These are phyloP conservation scores for Andrena flavipes DNA, from an alignment of 2,888 invertebrate species.

Conservation along the genomic window DNA sequence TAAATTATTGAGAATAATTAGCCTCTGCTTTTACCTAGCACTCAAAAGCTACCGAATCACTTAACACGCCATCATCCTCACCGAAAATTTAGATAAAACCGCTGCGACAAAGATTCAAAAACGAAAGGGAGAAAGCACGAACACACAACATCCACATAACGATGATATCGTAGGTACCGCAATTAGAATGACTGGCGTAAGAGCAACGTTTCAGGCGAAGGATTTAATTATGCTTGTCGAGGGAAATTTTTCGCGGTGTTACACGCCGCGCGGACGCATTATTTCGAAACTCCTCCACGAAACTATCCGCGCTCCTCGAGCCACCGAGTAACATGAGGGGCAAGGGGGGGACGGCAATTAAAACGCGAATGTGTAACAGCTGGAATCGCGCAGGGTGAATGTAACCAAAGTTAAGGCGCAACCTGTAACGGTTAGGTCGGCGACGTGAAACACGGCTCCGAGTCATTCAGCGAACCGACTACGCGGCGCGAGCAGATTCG, in stretches of 20 bases:
- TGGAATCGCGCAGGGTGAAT: slow-evolving; percentile 24
- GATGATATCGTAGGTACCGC: slow-evolving; percentile 1
- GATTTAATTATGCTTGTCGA: slow-evolving; percentile 30
- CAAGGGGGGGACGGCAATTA: slow-evolving; percentile 17
- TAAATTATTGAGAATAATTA: no score
- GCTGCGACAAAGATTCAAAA: not conserved
- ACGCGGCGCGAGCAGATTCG: slow-evolving; percentile 18
- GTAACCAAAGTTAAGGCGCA: slow-evolving; percentile 37
- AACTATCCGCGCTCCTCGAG: slow-evolving; percentile 28
- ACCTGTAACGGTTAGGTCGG: slow-evolving; percentile 17
- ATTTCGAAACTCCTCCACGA: slow-evolving; percentile 44
- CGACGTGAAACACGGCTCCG: slow-evolving; percentile 40
- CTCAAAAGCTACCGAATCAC: not conserved
- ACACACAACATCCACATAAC: not conserved
- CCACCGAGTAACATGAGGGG: not conserved
- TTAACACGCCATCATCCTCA: not conserved
- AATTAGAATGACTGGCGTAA: slow-evolving; percentile 7
- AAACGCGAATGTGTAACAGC: slow-evolving; percentile 44
- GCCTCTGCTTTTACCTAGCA: not conserved
- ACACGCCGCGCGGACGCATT: slow-evolving; percentile 18
- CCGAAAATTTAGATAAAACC: not conserved
- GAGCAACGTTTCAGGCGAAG: slow-evolving; percentile 7
- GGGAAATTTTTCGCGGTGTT: slow-evolving; percentile 41
- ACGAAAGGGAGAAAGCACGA: not conserved
- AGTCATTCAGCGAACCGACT: slow-evolving; percentile 41